Percentiles rank a stretch among this genome's conserved stretches.
Conservation (phyloP, 1,140 invertebrate genomes). For the Rhagoletis pomonella region DNA sequence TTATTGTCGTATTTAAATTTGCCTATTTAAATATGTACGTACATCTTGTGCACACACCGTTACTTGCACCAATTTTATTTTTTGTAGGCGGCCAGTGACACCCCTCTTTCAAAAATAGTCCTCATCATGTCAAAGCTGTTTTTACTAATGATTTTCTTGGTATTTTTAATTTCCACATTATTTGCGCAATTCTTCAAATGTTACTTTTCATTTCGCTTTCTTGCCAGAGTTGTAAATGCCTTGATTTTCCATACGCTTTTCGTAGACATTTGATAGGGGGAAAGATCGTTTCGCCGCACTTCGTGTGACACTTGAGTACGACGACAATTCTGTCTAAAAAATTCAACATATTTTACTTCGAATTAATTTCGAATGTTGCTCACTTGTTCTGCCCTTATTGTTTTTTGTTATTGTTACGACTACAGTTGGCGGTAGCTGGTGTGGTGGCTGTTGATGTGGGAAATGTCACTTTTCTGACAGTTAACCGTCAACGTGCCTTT, state of each 20-base stretch:
- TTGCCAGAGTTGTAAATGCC: conserved; percentile 5
- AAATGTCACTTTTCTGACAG: conserved; percentile 59
- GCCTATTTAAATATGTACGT: no score
- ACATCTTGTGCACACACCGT: no score
- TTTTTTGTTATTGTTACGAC: background rate
- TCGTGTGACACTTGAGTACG: conserved; percentile 53
- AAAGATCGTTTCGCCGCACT: background rate
- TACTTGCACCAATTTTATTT: no score
- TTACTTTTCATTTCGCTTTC: background rate
- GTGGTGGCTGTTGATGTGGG: conserved; percentile 56
- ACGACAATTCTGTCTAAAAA: conserved; percentile 55
- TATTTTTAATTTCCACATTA: conserved; percentile 52
- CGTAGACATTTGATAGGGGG: background rate
- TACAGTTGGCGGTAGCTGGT: background rate
- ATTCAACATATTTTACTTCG: conserved; percentile 57
- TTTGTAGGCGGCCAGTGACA: background rate
- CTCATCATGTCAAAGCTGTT: no score
- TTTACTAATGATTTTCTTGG: conserved; percentile 23
- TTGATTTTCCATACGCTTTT: background rate
- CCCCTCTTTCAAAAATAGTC: background rate
- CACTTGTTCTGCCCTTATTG: background rate
- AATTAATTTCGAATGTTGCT: conserved; percentile 56
- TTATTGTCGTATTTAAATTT: no score
- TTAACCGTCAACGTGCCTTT: conserved; percentile 41
- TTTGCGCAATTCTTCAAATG: background rate